Conservation (phyloP, 2,113 vertebrate genomes). For the Anarrhichthys ocellatus region DNA sequence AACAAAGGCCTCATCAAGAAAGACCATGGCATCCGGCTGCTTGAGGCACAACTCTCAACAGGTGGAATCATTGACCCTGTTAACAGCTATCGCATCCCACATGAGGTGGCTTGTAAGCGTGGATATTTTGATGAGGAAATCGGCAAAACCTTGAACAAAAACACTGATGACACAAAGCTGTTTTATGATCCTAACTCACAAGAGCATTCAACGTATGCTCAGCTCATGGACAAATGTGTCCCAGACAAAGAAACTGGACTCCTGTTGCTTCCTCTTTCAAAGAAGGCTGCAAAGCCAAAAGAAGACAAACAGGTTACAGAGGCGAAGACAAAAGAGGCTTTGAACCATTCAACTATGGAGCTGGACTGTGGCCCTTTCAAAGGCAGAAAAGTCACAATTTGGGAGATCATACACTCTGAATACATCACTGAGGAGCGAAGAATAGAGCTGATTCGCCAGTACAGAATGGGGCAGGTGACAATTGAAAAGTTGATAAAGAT, state of each 20-base stretch:
- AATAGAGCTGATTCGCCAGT: conserved; percentile 90
- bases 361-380: conserved; percentile 88
- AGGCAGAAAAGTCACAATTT: conserved; percentile 89
- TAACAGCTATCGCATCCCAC: conserved; percentile 91
- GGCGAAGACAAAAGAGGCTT: conserved; percentile 87
- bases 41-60: conserved; percentile 92
- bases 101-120: conserved; percentile 88
- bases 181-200: conserved; percentile 88
- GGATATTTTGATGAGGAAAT: conserved; percentile 89
- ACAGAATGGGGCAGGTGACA: conserved; percentile 90
- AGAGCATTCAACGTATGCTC: conserved; percentile 85
- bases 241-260: conserved; percentile 89
- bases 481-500: conserved; percentile 94
- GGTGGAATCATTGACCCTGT: conserved; percentile 93
- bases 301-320: conserved; percentile 87
- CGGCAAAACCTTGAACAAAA: conserved; percentile 73
- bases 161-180: conserved; percentile 81
- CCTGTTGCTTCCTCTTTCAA: conserved; percentile 87
- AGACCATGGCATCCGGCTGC: conserved; percentile 88
- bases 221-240: conserved; percentile 88
- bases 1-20: conserved; percentile 91
- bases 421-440: conserved; percentile 93
- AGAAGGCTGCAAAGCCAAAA: conserved; percentile 83
- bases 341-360: conserved; percentile 86
- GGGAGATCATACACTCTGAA: conserved; percentile 95